Conservation (phyloP, 2,797 vertebrate species). For the Neosilurus mollespiculum region DNA sequence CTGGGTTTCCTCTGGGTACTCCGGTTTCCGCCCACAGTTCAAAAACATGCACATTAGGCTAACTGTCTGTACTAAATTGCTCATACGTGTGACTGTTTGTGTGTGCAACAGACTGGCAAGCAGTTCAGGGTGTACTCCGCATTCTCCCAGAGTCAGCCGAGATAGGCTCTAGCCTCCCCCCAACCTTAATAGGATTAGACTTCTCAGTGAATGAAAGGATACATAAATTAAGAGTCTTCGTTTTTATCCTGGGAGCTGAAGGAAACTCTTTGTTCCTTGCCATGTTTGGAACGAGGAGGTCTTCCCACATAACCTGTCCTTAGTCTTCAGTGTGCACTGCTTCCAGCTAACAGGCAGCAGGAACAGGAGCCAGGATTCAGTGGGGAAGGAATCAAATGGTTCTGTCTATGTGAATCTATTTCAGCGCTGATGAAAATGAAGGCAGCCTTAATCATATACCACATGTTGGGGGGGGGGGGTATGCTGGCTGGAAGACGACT, state of each 20-base stretch:
- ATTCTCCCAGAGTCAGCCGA: too few relatives aligned
- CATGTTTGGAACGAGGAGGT: constrained; percentile 41
- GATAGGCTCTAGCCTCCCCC: too few relatives aligned
- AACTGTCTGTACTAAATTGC: too few relatives aligned
- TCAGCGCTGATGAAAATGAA: constrained; percentile 42
- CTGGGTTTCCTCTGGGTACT: too few relatives aligned
- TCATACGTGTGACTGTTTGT: too few relatives aligned
- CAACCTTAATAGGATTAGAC: too few relatives aligned
- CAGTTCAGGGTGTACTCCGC: too few relatives aligned
- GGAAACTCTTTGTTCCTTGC: constrained; percentile 51
- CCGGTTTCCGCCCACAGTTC: too few relatives aligned
- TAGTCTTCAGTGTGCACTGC: not conserved
- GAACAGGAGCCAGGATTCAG: constrained; percentile 7
- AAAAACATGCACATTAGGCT: too few relatives aligned
- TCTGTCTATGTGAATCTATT: not conserved
- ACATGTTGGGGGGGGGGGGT: not conserved
- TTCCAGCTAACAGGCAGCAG: constrained; percentile 23
- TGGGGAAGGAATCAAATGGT: constrained; percentile 35
- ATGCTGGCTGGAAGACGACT: not conserved
- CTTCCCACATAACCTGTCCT: constrained; percentile 41
- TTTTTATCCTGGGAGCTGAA: constrained; percentile 15
- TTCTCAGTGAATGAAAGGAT: too few relatives aligned
- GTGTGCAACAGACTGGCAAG: too few relatives aligned
- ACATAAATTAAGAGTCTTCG: not conserved
- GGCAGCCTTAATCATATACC: constrained; percentile 57